A percentile compares a stretch with the other conserved stretches of the same genome.
Evolutionary conservation across 2,113 vertebrate genomes (phyloP).

Genomic region (Rhizomys pruinosus): DNA sequence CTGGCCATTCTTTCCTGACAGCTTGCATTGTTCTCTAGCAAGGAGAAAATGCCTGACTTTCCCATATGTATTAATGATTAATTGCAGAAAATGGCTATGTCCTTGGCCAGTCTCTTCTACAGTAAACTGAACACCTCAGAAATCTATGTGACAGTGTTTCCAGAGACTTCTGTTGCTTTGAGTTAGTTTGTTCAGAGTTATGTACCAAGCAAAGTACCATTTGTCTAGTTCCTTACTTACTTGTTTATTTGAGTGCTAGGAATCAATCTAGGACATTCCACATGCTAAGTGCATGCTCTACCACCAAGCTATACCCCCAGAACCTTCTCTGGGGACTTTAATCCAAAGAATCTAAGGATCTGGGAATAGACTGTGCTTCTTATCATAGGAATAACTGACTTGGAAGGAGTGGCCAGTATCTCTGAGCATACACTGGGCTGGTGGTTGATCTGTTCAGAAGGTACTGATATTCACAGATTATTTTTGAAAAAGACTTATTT

Average conservation of each 20-base stretch:
- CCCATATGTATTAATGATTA: constrained; percentile 28
- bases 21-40: not conserved
- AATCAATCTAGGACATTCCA: not conserved
- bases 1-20: constrained; percentile 46
- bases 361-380: not conserved
- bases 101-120: not conserved
- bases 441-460: not conserved
- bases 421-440: not conserved
- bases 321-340: not conserved
- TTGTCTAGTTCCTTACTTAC: not conserved
- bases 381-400: not conserved
- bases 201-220: constrained; percentile 6
- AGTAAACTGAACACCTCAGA: constrained; percentile 21
- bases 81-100: constrained; percentile 41
- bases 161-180: constrained; percentile 30
- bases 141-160: constrained; percentile 25
- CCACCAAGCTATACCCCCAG: not conserved
- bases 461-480: not conserved
- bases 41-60: not conserved
- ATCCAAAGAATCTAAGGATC: not conserved
- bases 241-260: not conserved
- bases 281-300: not conserved
- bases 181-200: constrained; percentile 45
- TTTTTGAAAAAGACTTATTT: not conserved
- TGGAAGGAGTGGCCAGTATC: not conserved